phyloP scores from a whole-genome alignment of 2,888 invertebrate genomes.

The Calameuta idolon region DNA sequence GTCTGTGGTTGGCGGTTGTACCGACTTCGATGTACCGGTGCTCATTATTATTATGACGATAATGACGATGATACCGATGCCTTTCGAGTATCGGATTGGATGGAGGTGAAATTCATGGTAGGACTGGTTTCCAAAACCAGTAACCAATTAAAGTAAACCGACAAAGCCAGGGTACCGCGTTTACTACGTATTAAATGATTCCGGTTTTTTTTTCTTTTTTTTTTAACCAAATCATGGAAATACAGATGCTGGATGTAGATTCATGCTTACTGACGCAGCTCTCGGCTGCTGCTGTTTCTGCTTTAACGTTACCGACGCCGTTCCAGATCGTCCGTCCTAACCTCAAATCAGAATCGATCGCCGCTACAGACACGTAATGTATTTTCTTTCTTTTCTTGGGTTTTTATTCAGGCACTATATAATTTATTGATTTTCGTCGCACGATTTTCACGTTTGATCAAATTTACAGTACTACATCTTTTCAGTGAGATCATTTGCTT shows the following conservation, averaged over 20 bases:
- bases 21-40: neutral
- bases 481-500: too few relatives aligned
- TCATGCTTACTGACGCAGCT: neutral
- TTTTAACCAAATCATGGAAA: conserved; percentile 5
- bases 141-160: conserved; percentile 36
- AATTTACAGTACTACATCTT: too few relatives aligned
- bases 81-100: neutral
- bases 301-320: neutral
- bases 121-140: conserved; percentile 45
- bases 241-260: neutral
- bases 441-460: too few relatives aligned
- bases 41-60: too few relatives aligned
- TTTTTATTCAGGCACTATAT: too few relatives aligned
- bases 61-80: neutral
- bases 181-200: conserved; percentile 46
- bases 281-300: neutral
- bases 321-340: neutral
- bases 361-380: too few relatives aligned
- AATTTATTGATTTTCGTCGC: too few relatives aligned
- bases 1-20: neutral
- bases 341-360: too few relatives aligned
- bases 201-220: conserved; percentile 12
- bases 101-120: neutral
- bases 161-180: conserved; percentile 35
- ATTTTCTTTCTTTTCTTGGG: too few relatives aligned